Conservation (phyloP, 2,888 invertebrate species). For the Macrosiphum euphorbiae region DNA sequence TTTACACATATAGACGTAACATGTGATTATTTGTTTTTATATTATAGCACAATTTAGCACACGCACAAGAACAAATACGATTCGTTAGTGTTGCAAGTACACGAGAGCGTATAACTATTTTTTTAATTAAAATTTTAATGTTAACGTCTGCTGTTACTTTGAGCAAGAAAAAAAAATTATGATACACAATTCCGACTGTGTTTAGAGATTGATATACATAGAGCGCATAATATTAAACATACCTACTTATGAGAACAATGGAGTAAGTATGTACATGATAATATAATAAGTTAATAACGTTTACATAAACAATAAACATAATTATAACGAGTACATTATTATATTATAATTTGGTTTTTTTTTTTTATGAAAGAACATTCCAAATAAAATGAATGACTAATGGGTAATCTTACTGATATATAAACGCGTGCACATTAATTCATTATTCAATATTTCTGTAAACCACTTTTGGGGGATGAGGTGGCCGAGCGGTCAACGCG, state of each 20-base stretch:
- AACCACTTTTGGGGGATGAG: too few relatives aligned
- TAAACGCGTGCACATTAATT: neutral
- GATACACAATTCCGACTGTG: neutral
- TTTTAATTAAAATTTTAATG: neutral
- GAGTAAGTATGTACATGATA: neutral
- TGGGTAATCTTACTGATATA: neutral
- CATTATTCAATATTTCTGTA: neutral
- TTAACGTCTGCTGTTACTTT: neutral
- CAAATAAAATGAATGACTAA: conserved; percentile 1
- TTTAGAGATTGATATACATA: neutral
- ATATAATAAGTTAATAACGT: neutral
- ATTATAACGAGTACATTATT: neutral
- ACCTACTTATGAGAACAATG: neutral
- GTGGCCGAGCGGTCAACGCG: too few relatives aligned
- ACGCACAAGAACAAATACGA: neutral
- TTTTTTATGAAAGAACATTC: conserved; percentile 12
- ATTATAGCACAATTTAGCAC: neutral
- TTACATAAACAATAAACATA: neutral
- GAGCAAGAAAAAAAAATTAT: neutral
- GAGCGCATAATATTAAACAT: neutral
- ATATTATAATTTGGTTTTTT: neutral
- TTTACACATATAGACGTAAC: neutral
- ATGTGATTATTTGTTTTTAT: neutral
- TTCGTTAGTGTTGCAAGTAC: too few relatives aligned
- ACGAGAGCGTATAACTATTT: too few relatives aligned